These are phyloP conservation scores for Sandelia bainsii DNA, from an alignment of 2,797 vertebrate species.

Conservation along the genomic window DNA sequence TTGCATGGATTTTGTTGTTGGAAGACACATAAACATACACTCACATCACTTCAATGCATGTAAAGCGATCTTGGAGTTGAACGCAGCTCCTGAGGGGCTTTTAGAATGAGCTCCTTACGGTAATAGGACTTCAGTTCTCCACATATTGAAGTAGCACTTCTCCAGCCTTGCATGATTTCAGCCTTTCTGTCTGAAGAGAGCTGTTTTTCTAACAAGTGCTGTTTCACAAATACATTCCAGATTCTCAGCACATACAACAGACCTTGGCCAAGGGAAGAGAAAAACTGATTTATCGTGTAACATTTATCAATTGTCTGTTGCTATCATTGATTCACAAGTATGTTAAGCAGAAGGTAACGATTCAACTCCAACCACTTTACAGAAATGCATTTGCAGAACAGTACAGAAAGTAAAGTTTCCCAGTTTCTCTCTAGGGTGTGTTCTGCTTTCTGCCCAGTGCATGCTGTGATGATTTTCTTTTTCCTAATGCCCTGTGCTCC, in stretches of 20 bases:
- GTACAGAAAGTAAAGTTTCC: conserved; percentile 8
- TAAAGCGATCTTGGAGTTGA: conserved; percentile 16
- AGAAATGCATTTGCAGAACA: conserved; percentile 14
- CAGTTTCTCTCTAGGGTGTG: conserved; percentile 22
- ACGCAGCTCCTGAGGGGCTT: conserved; percentile 12
- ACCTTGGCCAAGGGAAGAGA: too few species aligned
- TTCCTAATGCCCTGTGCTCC: conserved; percentile 3
- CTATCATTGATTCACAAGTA: conserved; percentile 5
- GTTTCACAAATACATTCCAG: neutral
- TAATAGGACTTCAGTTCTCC: conserved; percentile 38
- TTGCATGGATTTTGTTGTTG: neutral
- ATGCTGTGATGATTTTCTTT: conserved; percentile 11
- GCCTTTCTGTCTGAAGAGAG: conserved; percentile 26
- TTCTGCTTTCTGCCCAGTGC: conserved; percentile 12
- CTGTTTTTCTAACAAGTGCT: neutral
- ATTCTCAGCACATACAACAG: conserved; percentile 11
- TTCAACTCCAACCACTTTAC: neutral
- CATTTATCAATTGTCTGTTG: conserved; percentile 9
- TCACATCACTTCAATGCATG: conserved; percentile 15
- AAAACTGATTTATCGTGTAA: conserved; percentile 11
- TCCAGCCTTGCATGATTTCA: conserved; percentile 25
- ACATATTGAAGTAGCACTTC: conserved; percentile 36
- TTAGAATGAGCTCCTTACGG: conserved; percentile 35
- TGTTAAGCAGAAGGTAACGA: neutral
- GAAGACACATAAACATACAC: conserved; percentile 7